A percentile compares a stretch with the other conserved stretches of the same genome.
Conservation (phyloP, 2,888 invertebrate genomes). For the Caenorhabditis angaria region DNA sequence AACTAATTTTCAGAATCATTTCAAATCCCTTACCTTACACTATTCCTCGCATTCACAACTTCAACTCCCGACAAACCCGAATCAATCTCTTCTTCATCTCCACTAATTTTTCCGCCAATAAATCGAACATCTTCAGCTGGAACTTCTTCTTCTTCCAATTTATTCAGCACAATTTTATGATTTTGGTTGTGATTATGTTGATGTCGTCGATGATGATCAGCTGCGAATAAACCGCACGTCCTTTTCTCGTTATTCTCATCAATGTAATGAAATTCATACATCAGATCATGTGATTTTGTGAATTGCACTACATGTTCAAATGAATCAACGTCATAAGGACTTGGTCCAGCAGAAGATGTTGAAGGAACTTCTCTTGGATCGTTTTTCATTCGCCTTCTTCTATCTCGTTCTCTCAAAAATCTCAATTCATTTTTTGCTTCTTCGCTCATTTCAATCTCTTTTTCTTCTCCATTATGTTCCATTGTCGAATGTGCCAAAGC, state of each 20-base stretch:
- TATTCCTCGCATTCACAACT: background rate
- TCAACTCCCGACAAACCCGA: slow-evolving; percentile 52
- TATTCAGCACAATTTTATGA: background rate
- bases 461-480: slow-evolving; percentile 34
- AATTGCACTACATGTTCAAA: slow-evolving; percentile 78
- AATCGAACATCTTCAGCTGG: slow-evolving; percentile 1
- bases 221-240: slow-evolving; percentile 48
- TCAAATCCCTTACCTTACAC: slow-evolving; percentile 10
- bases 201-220: slow-evolving; percentile 6
- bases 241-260: slow-evolving; percentile 78
- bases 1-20: slow-evolving; percentile 24
- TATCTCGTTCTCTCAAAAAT: slow-evolving; percentile 42
- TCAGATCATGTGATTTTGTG: slow-evolving; percentile 85
- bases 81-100: slow-evolving; percentile 31
- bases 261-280: slow-evolving; percentile 90
- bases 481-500: slow-evolving; percentile 14
- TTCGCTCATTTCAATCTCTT: slow-evolving; percentile 51
- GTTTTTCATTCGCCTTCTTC: slow-evolving; percentile 16
- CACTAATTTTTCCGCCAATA: background rate
- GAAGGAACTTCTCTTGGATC: background rate
- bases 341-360: slow-evolving; percentile 5
- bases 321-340: slow-evolving; percentile 74
- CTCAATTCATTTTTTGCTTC: slow-evolving; percentile 51
- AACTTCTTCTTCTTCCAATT: slow-evolving; percentile 3
- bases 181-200: slow-evolving; percentile 16